These are phyloP conservation scores for Yponomeuta malinellus DNA, from an alignment of 2,888 invertebrate genomes.

Conservation along the genomic window DNA sequence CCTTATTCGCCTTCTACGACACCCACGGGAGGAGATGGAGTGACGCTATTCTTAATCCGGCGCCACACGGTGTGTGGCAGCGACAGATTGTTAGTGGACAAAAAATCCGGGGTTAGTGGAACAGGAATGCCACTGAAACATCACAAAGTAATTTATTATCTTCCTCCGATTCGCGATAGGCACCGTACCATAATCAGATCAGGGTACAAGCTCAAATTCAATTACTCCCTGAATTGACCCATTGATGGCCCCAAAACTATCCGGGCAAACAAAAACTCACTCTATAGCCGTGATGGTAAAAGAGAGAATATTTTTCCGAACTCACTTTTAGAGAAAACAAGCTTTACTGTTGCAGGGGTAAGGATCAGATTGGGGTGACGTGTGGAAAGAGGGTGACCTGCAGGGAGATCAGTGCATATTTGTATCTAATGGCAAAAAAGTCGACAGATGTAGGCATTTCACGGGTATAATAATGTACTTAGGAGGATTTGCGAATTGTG, in stretches of 20 bases:
- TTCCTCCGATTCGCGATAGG: neutral
- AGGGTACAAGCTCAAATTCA: conserved; percentile 64
- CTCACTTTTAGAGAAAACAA: conserved; percentile 9
- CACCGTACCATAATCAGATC: conserved; percentile 56
- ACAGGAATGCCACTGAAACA: too few relatives aligned
- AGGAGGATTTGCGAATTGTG: conserved; percentile 68
- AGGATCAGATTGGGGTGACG: conserved; percentile 21
- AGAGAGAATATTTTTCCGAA: conserved; percentile 20
- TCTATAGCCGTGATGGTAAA: conserved; percentile 12
- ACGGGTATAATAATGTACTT: conserved; percentile 74
- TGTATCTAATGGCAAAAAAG: conserved; percentile 71
- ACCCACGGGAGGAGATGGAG: too few relatives aligned
- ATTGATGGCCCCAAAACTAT: conserved; percentile 27
- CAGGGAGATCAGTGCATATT: conserved; percentile 63
- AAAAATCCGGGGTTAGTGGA: too few relatives aligned
- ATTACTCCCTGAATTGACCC: conserved; percentile 65
- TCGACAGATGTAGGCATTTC: conserved; percentile 73
- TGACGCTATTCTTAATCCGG: too few relatives aligned
- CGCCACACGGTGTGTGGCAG: too few relatives aligned
- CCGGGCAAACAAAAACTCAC: conserved; percentile 16
- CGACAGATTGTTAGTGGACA: too few relatives aligned
- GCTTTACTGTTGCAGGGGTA: conserved; percentile 13
- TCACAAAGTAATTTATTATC: too few relatives aligned
- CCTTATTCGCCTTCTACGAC: too few relatives aligned
- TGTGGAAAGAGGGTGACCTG: conserved; percentile 38